Percentiles rank a stretch among this genome's conserved stretches.
Conservation (phyloP, 2,113 vertebrate species). For the Saccopteryx leptura region DNA sequence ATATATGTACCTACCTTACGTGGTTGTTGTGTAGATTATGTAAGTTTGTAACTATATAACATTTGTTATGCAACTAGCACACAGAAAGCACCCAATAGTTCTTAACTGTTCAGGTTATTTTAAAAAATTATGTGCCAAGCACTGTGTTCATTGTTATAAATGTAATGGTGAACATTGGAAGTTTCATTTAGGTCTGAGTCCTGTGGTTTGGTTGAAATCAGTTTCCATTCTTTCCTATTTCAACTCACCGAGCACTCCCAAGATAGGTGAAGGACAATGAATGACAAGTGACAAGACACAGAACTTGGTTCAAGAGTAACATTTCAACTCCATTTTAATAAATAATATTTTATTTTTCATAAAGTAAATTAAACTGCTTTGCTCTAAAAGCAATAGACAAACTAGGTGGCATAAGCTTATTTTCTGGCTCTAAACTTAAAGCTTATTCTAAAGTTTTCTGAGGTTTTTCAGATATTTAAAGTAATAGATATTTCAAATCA, state of each 20-base stretch:
- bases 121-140: background rate
- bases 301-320: background rate
- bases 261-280: background rate
- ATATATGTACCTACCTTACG: background rate
- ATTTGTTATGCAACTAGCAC: background rate
- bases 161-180: background rate
- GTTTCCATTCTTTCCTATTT: constrained; percentile 26
- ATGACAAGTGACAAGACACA: constrained; percentile 12
- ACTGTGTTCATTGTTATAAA: background rate
- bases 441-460: constrained; percentile 13
- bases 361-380: background rate
- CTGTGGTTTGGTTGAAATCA: background rate
- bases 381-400: background rate
- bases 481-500: constrained; percentile 24
- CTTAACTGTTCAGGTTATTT: background rate
- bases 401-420: background rate
- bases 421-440: constrained; percentile 38
- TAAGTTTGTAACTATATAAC: background rate
- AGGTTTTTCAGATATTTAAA: constrained; percentile 31
- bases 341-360: constrained; percentile 46
- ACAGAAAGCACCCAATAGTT: background rate
- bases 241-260: background rate
- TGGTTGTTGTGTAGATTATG: background rate
- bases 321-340: constrained; percentile 40
- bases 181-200: background rate